Conservation (phyloP, 2,888 invertebrate genomes). For the Mantis religiosa region DNA sequence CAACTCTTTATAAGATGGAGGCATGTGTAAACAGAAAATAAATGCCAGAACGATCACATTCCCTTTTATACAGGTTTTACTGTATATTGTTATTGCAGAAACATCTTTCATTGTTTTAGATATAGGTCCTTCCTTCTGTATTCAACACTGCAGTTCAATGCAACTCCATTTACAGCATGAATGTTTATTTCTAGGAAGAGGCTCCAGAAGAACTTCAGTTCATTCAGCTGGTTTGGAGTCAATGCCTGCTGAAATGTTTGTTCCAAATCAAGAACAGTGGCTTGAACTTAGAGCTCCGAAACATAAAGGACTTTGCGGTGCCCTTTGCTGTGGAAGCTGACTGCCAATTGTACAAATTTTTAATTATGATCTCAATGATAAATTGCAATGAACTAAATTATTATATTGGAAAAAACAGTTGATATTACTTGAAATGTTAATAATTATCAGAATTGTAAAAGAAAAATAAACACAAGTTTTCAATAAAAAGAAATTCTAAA, state of each 20-base stretch:
- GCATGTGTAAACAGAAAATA: too few relatives aligned
- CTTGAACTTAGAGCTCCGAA: conserved; percentile 65
- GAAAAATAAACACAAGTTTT: not conserved
- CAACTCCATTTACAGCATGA: not conserved
- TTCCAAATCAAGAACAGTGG: conserved; percentile 88
- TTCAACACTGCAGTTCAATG: too few relatives aligned
- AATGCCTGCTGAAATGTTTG: conserved; percentile 90
- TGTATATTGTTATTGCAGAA: too few relatives aligned
- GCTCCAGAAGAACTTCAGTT: not conserved
- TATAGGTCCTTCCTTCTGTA: too few relatives aligned
- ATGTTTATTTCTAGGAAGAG: not conserved
- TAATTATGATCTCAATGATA: not conserved
- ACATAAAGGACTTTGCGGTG: conserved; percentile 18
- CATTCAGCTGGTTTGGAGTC: conserved; percentile 49
- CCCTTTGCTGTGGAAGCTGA: conserved; percentile 27
- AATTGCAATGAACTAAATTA: not conserved
- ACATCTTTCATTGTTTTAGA: too few relatives aligned
- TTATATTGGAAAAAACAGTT: not conserved
- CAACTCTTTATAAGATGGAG: too few relatives aligned
- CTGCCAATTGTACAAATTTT: not conserved
- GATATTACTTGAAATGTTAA: not conserved
- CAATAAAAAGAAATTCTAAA: not conserved
- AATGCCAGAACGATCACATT: too few relatives aligned
- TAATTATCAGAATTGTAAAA: not conserved
- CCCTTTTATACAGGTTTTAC: too few relatives aligned